Conservation (phyloP, 2,113 vertebrate species). For the Scartelaos histophorus region DNA sequence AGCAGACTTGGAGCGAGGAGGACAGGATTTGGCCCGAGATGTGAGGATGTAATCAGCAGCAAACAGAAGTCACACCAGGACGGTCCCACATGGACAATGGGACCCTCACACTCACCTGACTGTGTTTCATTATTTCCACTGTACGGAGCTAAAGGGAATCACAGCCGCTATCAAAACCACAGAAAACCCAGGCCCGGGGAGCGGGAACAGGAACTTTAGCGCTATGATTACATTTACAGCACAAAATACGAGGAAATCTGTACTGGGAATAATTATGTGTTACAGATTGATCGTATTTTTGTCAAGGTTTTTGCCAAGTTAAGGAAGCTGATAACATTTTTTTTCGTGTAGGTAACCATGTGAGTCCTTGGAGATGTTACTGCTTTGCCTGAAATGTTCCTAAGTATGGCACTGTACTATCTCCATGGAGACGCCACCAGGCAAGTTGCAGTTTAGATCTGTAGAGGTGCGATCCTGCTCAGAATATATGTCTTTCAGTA, state of each 20-base stretch:
- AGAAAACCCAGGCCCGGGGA: not conserved
- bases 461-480: not conserved
- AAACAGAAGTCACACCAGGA: slow-evolving; percentile 54
- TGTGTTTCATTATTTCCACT: slow-evolving; percentile 53
- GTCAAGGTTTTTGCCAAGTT: not conserved
- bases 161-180: slow-evolving; percentile 9
- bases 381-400: not conserved
- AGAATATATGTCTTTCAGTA: not conserved
- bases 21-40: slow-evolving; percentile 56
- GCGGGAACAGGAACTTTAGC: not conserved
- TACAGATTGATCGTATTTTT: not conserved
- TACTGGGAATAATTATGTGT: not conserved
- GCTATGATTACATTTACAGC: not conserved
- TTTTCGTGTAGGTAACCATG: not conserved
- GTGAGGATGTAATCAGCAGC: slow-evolving; percentile 62
- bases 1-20: slow-evolving; percentile 50
- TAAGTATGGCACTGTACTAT: not conserved
- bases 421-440: not conserved
- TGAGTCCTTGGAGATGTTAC: not conserved
- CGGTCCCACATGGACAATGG: slow-evolving; percentile 59
- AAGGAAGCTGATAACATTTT: not conserved
- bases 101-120: slow-evolving; percentile 39
- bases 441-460: not conserved
- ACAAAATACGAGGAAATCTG: not conserved
- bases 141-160: slow-evolving; percentile 30